These are phyloP conservation scores for Rana temporaria DNA, from an alignment of 2,113 vertebrate genomes.

Conservation along the genomic window DNA sequence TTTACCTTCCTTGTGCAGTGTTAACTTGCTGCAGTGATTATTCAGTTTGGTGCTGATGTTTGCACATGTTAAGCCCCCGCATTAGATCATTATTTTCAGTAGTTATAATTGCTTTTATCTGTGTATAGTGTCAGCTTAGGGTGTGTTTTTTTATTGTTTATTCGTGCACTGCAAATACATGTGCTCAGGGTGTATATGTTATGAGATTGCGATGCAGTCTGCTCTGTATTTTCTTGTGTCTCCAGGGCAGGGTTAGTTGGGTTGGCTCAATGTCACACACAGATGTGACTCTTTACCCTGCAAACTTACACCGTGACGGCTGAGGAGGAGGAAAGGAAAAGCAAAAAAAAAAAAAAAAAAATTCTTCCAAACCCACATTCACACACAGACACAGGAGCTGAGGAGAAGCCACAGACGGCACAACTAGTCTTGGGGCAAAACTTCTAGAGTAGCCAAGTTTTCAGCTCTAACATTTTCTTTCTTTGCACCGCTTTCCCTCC, in stretches of 20 bases:
- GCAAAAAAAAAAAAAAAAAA: conserved; percentile 23
- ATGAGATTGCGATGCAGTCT: conserved; percentile 15
- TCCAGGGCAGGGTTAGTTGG: conserved; percentile 65
- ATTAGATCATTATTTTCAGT: conserved; percentile 22
- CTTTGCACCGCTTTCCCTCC: conserved; percentile 54
- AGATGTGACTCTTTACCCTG: conserved; percentile 71
- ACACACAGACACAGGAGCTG: conserved; percentile 54
- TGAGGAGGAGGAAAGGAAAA: conserved; percentile 19
- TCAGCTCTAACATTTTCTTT: conserved; percentile 42
- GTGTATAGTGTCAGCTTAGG: neutral
- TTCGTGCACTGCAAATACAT: conserved; percentile 5
- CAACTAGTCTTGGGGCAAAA: conserved; percentile 34
- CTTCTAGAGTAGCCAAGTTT: conserved; percentile 51
- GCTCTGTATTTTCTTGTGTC: conserved; percentile 58
- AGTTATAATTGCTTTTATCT: conserved; percentile 25
- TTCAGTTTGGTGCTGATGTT: neutral
- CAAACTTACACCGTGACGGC: conserved; percentile 66
- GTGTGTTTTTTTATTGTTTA: conserved; percentile 1
- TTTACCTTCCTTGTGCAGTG: neutral
- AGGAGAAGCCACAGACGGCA: conserved; percentile 50
- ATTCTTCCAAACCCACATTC: conserved; percentile 50
- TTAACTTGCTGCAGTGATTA: conserved; percentile 5
- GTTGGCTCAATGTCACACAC: conserved; percentile 70
- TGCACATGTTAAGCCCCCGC: neutral
- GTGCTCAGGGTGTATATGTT: conserved; percentile 23